A percentile compares a stretch with the other conserved stretches of the same genome.
These are phyloP conservation scores for Xanthorhoe designata DNA, from an alignment of 2,888 invertebrate genomes.

Conservation along the genomic window DNA sequence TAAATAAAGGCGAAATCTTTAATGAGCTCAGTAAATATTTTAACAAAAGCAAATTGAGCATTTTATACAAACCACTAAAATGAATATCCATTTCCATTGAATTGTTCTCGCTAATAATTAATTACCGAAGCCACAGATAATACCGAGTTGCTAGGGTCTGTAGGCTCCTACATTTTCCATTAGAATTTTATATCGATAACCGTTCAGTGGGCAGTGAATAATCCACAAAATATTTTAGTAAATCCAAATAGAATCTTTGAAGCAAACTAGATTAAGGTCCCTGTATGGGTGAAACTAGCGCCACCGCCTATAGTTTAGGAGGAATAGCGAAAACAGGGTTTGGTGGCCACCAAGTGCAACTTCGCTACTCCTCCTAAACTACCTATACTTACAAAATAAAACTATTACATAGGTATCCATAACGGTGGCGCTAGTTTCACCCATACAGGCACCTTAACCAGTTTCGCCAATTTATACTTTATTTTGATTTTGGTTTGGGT, in stretches of 20 bases:
- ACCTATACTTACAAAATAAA: no score
- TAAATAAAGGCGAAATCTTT: no score
- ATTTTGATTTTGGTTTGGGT: no score
- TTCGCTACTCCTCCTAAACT: no score
- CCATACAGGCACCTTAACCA: no score
- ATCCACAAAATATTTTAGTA: conserved; percentile 17
- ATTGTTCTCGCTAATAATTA: conserved; percentile 13
- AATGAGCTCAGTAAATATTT: not conserved
- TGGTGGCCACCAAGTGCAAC: no score
- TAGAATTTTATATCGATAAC: conserved; percentile 7
- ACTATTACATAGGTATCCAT: no score
- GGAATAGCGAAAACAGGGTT: no score
- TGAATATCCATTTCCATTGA: conserved; percentile 8
- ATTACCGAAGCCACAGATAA: conserved; percentile 11
- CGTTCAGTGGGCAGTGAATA: conserved; percentile 12
- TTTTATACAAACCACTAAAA: conserved; percentile 7
- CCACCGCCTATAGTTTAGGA: no score
- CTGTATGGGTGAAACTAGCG: no score
- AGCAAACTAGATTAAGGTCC: not conserved
- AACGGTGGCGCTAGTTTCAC: no score
- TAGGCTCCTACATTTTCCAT: not conserved
- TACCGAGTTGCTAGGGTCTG: conserved; percentile 2
- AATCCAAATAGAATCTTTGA: not conserved
- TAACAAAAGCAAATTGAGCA: not conserved
- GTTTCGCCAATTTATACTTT: not conserved